Evolutionary conservation across 2,888 invertebrate genomes (phyloP).

Genomic region (Bombylius discolor): DNA sequence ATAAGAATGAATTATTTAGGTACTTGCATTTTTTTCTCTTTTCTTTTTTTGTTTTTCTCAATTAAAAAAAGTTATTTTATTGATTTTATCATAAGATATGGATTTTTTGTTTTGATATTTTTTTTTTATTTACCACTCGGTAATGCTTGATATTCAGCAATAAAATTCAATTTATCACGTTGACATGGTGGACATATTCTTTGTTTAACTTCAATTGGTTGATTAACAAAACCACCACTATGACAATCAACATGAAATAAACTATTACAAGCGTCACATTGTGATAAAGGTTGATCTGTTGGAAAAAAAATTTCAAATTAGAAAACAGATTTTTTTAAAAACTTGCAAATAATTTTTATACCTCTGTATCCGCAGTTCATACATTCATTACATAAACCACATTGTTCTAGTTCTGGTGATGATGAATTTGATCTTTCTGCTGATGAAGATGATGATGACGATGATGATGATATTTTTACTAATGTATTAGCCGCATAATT

Average conservation of each 20-base stretch:
- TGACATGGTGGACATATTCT: conserved; percentile 13
- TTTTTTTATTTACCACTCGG: not conserved
- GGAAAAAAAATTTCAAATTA: not conserved
- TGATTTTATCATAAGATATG: not conserved
- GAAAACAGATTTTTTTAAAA: not conserved
- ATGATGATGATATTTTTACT: conserved; percentile 7
- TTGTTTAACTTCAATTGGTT: conserved; percentile 4
- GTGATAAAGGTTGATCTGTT: conserved; percentile 13
- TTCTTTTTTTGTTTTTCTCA: not conserved
- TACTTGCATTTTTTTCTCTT: not conserved
- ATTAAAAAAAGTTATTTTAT: not conserved
- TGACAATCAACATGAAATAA: conserved; percentile 22
- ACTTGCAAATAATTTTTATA: conserved; percentile 2
- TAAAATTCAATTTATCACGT: conserved; percentile 1
- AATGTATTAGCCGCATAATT: conserved; percentile 3
- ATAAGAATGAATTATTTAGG: not conserved
- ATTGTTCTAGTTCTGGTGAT: conserved; percentile 21
- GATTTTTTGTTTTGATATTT: not conserved
- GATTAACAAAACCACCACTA: conserved; percentile 12
- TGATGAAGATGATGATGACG: conserved; percentile 16
- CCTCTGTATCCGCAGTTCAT: conserved; percentile 19
- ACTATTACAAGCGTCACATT: conserved; percentile 21
- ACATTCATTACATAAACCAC: conserved; percentile 23
- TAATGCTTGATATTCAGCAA: not conserved
- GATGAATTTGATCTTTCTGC: conserved; percentile 20